phyloP scores from a whole-genome alignment of 2,113 vertebrate species.

The Hucho hucho region DNA sequence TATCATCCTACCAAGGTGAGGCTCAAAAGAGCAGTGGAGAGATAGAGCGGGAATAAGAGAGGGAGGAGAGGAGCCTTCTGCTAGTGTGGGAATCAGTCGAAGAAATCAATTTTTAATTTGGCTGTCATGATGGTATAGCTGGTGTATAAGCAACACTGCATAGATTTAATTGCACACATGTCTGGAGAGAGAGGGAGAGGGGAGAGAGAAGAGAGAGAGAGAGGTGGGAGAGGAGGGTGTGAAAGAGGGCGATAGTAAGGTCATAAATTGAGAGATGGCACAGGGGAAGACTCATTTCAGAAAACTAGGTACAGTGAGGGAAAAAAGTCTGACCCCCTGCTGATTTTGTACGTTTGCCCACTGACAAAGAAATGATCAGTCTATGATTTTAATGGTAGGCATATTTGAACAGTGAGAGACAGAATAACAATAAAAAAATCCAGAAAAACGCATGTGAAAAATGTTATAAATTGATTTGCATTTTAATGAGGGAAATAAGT shows the following conservation, averaged over 20 bases:
- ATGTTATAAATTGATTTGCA: too few relatives aligned
- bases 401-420: too few relatives aligned
- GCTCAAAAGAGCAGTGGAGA: background rate
- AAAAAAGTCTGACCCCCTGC: too few relatives aligned
- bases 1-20: background rate
- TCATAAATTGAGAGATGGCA: conserved; percentile 33
- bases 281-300: too few relatives aligned
- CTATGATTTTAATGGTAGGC: too few relatives aligned
- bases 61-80: conserved; percentile 40
- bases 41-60: background rate
- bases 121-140: conserved; percentile 51
- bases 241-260: background rate
- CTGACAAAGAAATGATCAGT: too few relatives aligned
- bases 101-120: conserved; percentile 81
- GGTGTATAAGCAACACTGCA: conserved; percentile 47
- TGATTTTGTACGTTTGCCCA: too few relatives aligned
- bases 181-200: conserved; percentile 24
- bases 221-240: conserved; percentile 12
- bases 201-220: conserved; percentile 17
- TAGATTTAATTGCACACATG: conserved; percentile 70
- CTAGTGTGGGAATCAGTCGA: conserved; percentile 61
- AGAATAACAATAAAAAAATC: too few relatives aligned
- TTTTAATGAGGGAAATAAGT: too few relatives aligned
- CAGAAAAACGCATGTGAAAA: too few relatives aligned
- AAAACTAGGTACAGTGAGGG: too few relatives aligned